Percentiles rank a stretch among this genome's conserved stretches.
Conservation (phyloP, 2,797 vertebrate genomes). For the Lacerta viridis region DNA sequence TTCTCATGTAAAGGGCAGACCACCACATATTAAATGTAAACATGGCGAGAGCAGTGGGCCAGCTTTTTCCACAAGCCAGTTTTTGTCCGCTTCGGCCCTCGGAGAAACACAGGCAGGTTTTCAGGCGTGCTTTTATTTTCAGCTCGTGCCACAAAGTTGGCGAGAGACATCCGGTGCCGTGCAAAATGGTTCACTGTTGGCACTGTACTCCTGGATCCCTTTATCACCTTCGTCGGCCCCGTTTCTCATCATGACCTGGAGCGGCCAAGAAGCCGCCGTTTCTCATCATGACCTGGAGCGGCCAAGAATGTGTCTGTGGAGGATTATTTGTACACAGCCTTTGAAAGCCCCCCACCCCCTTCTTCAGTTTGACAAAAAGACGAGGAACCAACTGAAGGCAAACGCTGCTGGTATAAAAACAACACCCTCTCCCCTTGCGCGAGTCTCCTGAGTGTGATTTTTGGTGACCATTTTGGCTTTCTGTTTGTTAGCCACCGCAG, state of each 20-base stretch:
- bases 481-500: conserved; percentile 14
- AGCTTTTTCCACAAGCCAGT: background rate
- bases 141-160: background rate
- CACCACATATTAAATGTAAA: background rate
- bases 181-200: background rate
- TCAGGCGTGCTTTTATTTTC: conserved; percentile 61
- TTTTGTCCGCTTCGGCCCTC: too few relatives aligned
- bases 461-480: conserved; percentile 1
- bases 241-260: background rate
- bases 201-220: background rate
- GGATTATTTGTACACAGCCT: background rate
- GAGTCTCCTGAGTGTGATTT: background rate
- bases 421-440: background rate
- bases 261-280: background rate
- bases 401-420: conserved; percentile 17
- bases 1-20: too few relatives aligned
- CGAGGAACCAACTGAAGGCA: background rate
- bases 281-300: background rate
- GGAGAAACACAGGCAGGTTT: background rate
- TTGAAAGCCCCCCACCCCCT: conserved; percentile 7
- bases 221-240: background rate
- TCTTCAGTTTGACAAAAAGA: conserved; percentile 33
- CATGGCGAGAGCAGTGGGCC: background rate
- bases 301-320: background rate
- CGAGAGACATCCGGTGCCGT: background rate